phyloP scores from a whole-genome alignment of 2,113 vertebrate genomes.

The Bombycilla garrulus region DNA sequence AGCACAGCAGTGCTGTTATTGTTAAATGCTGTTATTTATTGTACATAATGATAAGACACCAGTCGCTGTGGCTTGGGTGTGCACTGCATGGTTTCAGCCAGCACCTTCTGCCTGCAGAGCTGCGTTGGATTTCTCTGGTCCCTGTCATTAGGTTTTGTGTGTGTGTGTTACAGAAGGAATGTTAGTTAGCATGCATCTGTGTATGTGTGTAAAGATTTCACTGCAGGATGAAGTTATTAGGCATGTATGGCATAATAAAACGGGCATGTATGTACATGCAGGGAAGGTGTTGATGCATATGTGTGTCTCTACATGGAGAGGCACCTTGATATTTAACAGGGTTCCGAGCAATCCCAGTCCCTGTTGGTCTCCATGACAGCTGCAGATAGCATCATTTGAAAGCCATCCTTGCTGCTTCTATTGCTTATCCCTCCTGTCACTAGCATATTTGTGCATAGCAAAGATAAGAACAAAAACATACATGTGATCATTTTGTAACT shows the following conservation, averaged over 20 bases:
- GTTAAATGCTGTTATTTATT: conserved; percentile 20
- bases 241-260: not conserved
- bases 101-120: conserved; percentile 30
- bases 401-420: conserved; percentile 4
- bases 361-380: conserved; percentile 28
- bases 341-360: not conserved
- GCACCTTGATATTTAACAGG: not conserved
- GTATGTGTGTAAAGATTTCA: not conserved
- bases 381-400: conserved; percentile 2
- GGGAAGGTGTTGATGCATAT: not conserved
- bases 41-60: not conserved
- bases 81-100: conserved; percentile 28
- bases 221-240: not conserved
- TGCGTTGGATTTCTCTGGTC: not conserved
- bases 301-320: not conserved
- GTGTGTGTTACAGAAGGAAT: not conserved
- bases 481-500: not conserved
- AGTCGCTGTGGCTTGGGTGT: conserved; percentile 13
- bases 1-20: not conserved
- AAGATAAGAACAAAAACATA: not conserved
- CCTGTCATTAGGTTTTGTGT: not conserved
- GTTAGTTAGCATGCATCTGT: not conserved
- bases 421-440: not conserved
- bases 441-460: not conserved
- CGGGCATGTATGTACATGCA: not conserved